A percentile compares a stretch with the other conserved stretches of the same genome.
Conservation (phyloP, 2,113 vertebrate species). For the Channa argus region DNA sequence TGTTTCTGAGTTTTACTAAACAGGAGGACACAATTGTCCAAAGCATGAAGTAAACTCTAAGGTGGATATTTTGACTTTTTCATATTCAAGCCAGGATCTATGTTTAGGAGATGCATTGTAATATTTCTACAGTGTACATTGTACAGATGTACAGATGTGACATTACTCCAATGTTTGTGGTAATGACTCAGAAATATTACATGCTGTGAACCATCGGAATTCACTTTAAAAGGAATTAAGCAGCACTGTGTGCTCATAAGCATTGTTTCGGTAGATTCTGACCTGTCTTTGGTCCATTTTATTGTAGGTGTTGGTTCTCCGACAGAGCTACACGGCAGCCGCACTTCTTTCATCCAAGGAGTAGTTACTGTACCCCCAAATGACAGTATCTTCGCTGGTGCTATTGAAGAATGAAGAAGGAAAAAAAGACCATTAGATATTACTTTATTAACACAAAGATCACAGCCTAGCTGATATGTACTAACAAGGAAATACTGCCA, state of each 20-base stretch:
- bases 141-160: background rate
- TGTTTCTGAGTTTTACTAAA: no score
- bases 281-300: constrained; percentile 99
- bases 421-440: background rate
- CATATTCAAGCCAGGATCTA: background rate
- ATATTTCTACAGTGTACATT: background rate
- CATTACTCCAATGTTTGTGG: background rate
- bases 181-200: no score
- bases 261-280: background rate
- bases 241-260: no score
- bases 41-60: no score
- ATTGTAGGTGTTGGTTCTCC: constrained; percentile 93
- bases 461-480: constrained; percentile 35
- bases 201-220: no score
- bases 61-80: background rate
- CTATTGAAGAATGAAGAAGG: constrained; percentile 70
- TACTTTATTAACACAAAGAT: constrained; percentile 9
- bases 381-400: constrained; percentile 97
- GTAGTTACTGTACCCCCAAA: constrained; percentile 97
- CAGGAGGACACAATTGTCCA: no score
- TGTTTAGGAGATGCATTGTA: background rate
- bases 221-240: no score
- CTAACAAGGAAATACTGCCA: constrained; percentile 25
- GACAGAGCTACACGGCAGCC: constrained; percentile 93
- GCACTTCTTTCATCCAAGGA: constrained; percentile 98